Evolutionary conservation across 2,113 vertebrate species (phyloP).

Genomic region (Crotalus viridis): DNA sequence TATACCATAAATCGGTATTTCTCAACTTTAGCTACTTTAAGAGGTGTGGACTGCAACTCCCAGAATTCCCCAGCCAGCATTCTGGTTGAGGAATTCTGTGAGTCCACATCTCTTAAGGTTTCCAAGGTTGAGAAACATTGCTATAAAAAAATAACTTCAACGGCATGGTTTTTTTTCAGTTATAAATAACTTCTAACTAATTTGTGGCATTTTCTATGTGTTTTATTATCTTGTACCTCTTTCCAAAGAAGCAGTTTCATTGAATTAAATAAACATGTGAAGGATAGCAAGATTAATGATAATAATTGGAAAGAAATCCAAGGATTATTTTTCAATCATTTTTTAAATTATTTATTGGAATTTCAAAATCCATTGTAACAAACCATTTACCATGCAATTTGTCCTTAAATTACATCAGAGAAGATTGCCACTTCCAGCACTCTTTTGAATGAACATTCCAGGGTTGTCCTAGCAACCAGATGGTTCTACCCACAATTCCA

Average conservation of each 20-base stretch:
- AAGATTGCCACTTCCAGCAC: not conserved
- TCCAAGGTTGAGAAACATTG: not conserved
- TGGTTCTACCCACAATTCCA: conserved; percentile 25
- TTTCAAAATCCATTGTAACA: not conserved
- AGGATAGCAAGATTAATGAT: not conserved
- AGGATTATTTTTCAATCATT: not conserved
- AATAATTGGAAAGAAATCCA: not conserved
- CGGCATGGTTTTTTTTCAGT: not conserved
- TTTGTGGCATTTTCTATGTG: not conserved
- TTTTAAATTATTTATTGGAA: not conserved
- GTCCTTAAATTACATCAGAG: not conserved
- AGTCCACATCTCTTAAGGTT: not conserved
- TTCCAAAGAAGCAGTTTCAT: not conserved
- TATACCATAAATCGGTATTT: not conserved
- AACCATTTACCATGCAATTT: not conserved
- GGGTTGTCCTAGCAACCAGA: conserved; percentile 36
- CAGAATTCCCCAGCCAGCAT: not conserved
- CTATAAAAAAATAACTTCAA: not conserved
- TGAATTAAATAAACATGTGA: not conserved
- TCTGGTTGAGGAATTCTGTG: not conserved
- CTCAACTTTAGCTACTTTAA: not conserved
- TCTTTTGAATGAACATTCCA: conserved; percentile 29
- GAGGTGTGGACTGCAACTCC: not conserved
- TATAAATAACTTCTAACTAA: not conserved
- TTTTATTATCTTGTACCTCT: not conserved